Percentiles rank a stretch among this genome's conserved stretches.
Conservation (phyloP, 2,797 vertebrate genomes). For the Miichthys miiuy region DNA sequence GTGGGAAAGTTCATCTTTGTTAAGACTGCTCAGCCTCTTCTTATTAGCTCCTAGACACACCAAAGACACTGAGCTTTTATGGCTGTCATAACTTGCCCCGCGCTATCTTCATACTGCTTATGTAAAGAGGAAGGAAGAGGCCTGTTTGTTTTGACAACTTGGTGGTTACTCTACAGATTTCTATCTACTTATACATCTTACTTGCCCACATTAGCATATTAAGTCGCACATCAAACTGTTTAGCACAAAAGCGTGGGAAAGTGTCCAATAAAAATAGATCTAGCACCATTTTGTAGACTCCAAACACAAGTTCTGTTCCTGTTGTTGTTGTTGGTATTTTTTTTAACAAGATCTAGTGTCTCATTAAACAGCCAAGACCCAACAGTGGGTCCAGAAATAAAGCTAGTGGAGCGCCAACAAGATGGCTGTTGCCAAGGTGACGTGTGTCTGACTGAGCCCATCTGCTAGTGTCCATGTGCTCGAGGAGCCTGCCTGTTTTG, state of each 20-base stretch:
- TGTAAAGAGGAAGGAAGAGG: conserved; percentile 3
- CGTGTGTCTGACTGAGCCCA: conserved; percentile 76
- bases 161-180: conserved; percentile 18
- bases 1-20: conserved; percentile 62
- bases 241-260: background rate
- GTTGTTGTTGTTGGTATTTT: background rate
- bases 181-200: conserved; percentile 9
- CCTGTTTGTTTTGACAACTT: conserved; percentile 39
- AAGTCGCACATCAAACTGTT: conserved; percentile 39
- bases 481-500: conserved; percentile 62
- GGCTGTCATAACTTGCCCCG: conserved; percentile 27
- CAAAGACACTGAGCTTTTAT: conserved; percentile 14
- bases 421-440: conserved; percentile 78
- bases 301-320: conserved; percentile 39
- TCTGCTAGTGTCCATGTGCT: conserved; percentile 77
- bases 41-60: conserved; percentile 41
- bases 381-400: conserved; percentile 61
- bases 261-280: conserved; percentile 33
- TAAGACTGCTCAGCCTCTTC: conserved; percentile 45
- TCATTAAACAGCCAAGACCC: conserved; percentile 60
- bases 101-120: conserved; percentile 8
- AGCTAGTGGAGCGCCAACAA: conserved; percentile 59
- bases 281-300: conserved; percentile 10
- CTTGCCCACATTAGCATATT: conserved; percentile 28
- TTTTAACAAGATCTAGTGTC: conserved; percentile 44